phyloP scores from a whole-genome alignment of 2,888 invertebrate genomes.

The Ceramica pisi region DNA sequence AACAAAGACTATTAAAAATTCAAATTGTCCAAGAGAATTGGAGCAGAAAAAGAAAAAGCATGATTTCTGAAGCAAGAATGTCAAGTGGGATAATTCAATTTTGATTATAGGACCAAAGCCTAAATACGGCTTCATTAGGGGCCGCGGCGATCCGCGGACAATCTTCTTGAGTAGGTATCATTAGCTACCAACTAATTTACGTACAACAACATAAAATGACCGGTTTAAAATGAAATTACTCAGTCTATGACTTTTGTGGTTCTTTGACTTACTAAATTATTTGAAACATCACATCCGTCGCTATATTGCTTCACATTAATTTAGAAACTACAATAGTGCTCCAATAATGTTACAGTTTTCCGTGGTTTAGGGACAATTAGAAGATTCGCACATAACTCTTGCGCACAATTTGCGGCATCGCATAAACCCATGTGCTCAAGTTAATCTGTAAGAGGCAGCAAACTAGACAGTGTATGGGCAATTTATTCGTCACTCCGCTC shows the following conservation, averaged over 20 bases:
- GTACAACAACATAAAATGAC: constrained; percentile 85
- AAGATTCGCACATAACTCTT: constrained; percentile 54
- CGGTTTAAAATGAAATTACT: constrained; percentile 86
- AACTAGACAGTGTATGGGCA: constrained; percentile 72
- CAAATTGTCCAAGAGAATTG: constrained; percentile 86
- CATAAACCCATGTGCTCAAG: constrained; percentile 52
- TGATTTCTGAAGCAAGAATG: constrained; percentile 85
- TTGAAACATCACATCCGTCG: constrained; percentile 48
- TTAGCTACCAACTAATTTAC: constrained; percentile 86
- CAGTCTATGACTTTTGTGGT: constrained; percentile 82
- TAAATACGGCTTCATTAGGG: constrained; percentile 89
- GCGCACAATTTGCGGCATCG: constrained; percentile 42
- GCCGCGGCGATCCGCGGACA: constrained; percentile 88
- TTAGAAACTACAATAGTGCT: constrained; percentile 47
- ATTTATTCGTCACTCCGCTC: constrained; percentile 76
- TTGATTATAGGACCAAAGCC: constrained; percentile 90
- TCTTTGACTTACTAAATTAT: constrained; percentile 72
- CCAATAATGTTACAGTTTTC: constrained; percentile 13
- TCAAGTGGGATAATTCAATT: constrained; percentile 90
- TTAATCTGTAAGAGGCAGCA: constrained; percentile 69
- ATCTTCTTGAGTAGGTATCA: constrained; percentile 89
- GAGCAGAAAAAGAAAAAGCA: constrained; percentile 89
- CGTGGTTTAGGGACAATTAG: constrained; percentile 43
- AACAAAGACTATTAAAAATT: constrained; percentile 82
- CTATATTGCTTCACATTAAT: constrained; percentile 42